Evolutionary conservation across 1,140 invertebrate species (phyloP).

Genomic region (Calephelis virginiensis): DNA sequence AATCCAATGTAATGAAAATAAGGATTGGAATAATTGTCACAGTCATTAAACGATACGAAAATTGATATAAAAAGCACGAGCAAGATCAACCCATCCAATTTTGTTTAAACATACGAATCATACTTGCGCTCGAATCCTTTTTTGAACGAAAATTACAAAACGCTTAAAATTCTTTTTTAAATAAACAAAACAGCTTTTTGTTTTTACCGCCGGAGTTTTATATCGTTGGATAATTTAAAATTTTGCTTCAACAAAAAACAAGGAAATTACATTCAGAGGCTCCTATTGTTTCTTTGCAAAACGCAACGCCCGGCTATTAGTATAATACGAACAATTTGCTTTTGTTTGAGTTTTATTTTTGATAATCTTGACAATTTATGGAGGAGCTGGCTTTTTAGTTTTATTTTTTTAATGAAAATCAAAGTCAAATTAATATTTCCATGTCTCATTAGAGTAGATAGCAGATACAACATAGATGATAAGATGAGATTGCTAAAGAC

Average conservation of each 20-base stretch:
- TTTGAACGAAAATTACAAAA: too few relatives aligned
- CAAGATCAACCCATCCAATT: too few relatives aligned
- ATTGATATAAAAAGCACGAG: too few relatives aligned
- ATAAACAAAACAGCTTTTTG: slow-evolving; percentile 58
- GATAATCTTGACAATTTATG: slow-evolving; percentile 24
- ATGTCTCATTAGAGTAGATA: too few relatives aligned
- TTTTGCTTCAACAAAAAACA: slow-evolving; percentile 33
- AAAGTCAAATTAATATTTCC: background rate
- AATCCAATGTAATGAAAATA: too few relatives aligned
- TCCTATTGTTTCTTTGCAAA: slow-evolving; percentile 33
- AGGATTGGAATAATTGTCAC: too few relatives aligned
- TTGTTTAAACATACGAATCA: background rate
- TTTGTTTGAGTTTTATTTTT: slow-evolving; percentile 23
- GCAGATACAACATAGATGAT: too few relatives aligned
- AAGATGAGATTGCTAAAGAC: too few relatives aligned
- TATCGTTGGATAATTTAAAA: slow-evolving; percentile 32
- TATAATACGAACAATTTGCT: slow-evolving; percentile 22
- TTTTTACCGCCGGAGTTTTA: slow-evolving; percentile 40
- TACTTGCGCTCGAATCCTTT: too few relatives aligned
- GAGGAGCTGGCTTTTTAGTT: background rate
- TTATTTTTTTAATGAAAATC: background rate
- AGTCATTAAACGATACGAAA: too few relatives aligned
- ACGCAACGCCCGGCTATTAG: slow-evolving; percentile 25
- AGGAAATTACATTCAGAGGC: slow-evolving; percentile 33
- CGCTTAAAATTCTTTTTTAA: slow-evolving; percentile 44